Evolutionary conservation across 1,140 invertebrate species (phyloP), one percentile per base, ranked within the genome.

Genomic region (Drosophila bocqueti): DNA sequence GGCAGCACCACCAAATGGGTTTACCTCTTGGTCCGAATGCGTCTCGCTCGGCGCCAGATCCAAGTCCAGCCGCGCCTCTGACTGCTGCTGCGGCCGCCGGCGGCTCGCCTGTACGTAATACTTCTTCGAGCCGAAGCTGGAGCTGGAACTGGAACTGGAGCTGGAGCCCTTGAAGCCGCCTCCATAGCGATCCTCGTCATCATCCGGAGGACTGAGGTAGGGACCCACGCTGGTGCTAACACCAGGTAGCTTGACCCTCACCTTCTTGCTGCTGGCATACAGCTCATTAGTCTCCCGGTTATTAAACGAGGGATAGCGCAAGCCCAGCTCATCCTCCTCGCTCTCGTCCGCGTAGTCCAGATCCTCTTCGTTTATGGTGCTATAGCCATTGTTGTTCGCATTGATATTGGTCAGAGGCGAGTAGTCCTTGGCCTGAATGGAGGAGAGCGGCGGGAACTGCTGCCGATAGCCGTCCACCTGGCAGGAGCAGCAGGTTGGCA

Each of bases 401-500:
- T 69, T 79, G 9, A 75, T 65, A 18, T 59, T 76, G 45, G 46
- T 18, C 45, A 75, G 16, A 0, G 89, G 79, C 2, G 92, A 71
- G 47, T 84, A 92, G 16, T 93, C 90, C 49, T 92, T 93, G 54
- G 79, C 67, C 16, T 92, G 81, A 9, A 81, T 86, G 15, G 75
- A 73, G 43, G 66, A 82, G 77, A 59, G 93, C 0, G 95, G 95
- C 3, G 95, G 95, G 61, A 95, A 96, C 16, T 95, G 93, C 40
- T 96, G 95, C n/a, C 95, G 93, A 71, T 96, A 96, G 13, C 96
- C 96, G 83, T 96, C 95, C 4, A 97, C 95, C 81, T 97, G 96
- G 89, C 97, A 98, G 2, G 96, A 96, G 83, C 97, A 98, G 75
- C 96, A 97, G 0, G 96, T 96, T 21, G 97, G 97, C 2, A 97